Evolutionary conservation across 2,797 vertebrate species (phyloP).

Genomic region (Pristis pectinata): DNA sequence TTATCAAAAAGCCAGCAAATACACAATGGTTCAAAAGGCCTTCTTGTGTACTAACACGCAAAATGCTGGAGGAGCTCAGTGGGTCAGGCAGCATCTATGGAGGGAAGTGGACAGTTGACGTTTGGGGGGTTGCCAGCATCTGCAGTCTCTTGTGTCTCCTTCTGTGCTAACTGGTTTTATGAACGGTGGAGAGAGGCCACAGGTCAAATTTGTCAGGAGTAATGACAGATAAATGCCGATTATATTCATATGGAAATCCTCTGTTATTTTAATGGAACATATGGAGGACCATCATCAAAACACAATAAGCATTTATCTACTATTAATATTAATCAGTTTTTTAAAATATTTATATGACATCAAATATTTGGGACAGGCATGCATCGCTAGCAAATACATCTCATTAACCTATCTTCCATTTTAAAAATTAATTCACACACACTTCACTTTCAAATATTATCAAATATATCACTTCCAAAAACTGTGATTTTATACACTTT

Average conservation of each 20-base stretch:
- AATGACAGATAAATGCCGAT: neutral
- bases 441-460: neutral
- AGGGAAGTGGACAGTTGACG: no score
- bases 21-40: neutral
- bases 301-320: neutral
- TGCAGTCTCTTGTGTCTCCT: neutral
- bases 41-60: no score
- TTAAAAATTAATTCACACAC: slow-evolving; percentile 5
- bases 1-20: no score
- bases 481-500: neutral
- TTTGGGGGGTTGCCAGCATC: no score
- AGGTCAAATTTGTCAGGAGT: neutral
- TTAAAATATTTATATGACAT: slow-evolving; percentile 24
- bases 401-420: slow-evolving; percentile 8
- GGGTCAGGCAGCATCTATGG: no score
- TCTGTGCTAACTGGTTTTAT: neutral
- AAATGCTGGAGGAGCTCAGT: no score
- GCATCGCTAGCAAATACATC: neutral
- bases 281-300: neutral
- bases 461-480: neutral
- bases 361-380: neutral
- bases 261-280: neutral
- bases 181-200: neutral
- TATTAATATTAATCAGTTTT: slow-evolving; percentile 20
- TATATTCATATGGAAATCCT: neutral